These are phyloP conservation scores for Drosophila insularis DNA, from an alignment of 1,140 invertebrate species.

Conservation along the genomic window DNA sequence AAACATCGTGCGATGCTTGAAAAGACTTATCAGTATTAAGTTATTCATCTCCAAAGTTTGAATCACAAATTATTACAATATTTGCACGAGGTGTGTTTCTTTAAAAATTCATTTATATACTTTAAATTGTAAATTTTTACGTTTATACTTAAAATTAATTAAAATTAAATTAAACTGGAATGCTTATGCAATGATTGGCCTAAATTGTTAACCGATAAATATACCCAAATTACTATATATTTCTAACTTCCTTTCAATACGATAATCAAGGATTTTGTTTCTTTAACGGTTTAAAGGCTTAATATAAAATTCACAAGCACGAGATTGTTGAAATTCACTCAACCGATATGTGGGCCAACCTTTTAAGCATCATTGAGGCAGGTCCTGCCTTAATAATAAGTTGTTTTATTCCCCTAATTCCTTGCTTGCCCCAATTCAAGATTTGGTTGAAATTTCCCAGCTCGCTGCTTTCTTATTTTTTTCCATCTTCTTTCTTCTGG, in stretches of 20 bases:
- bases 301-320: background rate
- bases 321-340: constrained; percentile 28
- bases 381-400: constrained; percentile 12
- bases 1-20: background rate
- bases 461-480: background rate
- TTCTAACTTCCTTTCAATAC: background rate
- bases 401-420: background rate
- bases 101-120: too few relatives aligned
- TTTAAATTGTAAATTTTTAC: too few relatives aligned
- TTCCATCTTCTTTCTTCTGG: constrained; percentile 26
- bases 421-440: constrained; percentile 39
- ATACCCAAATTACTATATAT: too few relatives aligned
- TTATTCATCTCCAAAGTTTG: background rate
- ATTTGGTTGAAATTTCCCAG: constrained; percentile 42
- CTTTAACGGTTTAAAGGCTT: background rate
- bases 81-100: background rate
- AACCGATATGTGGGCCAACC: constrained; percentile 48
- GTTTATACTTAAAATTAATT: too few relatives aligned
- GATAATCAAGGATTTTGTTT: background rate
- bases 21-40: background rate
- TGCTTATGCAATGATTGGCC: too few relatives aligned
- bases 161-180: too few relatives aligned
- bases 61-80: background rate
- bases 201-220: too few relatives aligned
- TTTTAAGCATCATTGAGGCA: constrained; percentile 21